Evolutionary conservation across 2,113 vertebrate genomes (phyloP), one percentile per base, ranked within the genome.

Genomic region (Carollia perspicillata): DNA sequence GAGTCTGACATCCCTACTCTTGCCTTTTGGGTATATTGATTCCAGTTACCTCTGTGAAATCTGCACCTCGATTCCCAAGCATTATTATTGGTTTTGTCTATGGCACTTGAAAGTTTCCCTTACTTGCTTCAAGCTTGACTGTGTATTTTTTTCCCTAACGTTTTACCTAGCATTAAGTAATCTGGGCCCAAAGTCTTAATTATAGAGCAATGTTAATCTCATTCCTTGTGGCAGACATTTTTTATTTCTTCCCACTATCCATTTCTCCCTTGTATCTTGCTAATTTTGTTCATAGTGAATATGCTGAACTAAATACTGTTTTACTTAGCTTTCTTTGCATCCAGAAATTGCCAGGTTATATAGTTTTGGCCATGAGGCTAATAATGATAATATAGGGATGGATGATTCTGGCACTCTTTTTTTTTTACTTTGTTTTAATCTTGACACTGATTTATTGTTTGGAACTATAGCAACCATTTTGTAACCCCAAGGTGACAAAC

Each of bases 401-500:
- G 37, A 47, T 86, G 20, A 47, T 26, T 58, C 13, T 87, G 75
- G 40, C 35, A 9, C 42, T 78, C 37, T 60, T 35, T 47, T 53
- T 86, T 49, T 72, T 85, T 53, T 28, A 63, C 13, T 95, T 86
- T 94, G 18, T 85, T 90, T 26, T 14, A 58, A 17, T 49, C 11
- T 83, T 92, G 84, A 84, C 18, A 22, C 18, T 74, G 28, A 87
- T 94, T 94, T 94, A 66, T 75, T 87, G 30, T 92, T 28, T 85
- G 42, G 42, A 94, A 72, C 68, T 63, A 58, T n/a, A 95, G 10
- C 22, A 71, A 28, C 30, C 9, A 68, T 80, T 96, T 94, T 93
- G 49, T 95, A n/a, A 75, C 28, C 6, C 9, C 26, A 9, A 91
- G 11, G 60, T 71, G 51, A 55, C 13, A 88, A 42, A 14, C 51